These are phyloP conservation scores for Stomatorhinus walkeri DNA, from an alignment of 2,797 vertebrate genomes.

Conservation along the genomic window DNA sequence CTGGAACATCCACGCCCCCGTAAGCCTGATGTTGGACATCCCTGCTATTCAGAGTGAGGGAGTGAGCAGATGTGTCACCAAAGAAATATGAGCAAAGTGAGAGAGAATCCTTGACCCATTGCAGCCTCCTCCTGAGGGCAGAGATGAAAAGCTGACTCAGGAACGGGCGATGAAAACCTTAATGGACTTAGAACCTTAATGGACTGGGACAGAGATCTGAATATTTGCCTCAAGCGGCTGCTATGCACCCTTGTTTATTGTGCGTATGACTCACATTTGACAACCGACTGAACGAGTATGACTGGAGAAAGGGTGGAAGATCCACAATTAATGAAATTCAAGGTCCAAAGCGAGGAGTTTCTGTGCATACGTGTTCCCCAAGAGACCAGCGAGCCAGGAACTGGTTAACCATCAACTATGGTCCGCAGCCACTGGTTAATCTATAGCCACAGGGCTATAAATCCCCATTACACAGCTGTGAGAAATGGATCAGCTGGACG, in stretches of 20 bases:
- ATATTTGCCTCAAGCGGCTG: background rate
- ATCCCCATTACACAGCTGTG: background rate
- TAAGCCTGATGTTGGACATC: background rate
- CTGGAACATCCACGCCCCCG: background rate
- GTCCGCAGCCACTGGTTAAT: background rate
- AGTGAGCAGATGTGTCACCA: background rate
- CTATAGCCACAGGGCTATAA: background rate
- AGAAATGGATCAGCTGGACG: background rate
- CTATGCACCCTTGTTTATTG: background rate
- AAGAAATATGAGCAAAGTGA: background rate
- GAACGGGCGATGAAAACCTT: background rate
- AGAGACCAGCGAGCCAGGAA: background rate
- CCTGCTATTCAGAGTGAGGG: background rate
- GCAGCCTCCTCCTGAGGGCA: background rate
- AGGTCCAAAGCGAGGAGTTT: background rate
- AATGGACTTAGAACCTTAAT: background rate
- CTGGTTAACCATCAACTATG: slow-evolving; percentile 10
- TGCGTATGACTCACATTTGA: background rate
- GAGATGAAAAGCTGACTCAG: background rate
- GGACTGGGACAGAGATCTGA: background rate
- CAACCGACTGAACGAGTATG: background rate
- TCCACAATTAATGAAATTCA: background rate
- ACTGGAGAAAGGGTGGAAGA: background rate
- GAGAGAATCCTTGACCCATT: background rate
- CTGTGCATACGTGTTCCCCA: background rate